Base-by-base conservation (phyloP, 1,140 invertebrate genomes). In the Camponotus floridanus region DNA sequence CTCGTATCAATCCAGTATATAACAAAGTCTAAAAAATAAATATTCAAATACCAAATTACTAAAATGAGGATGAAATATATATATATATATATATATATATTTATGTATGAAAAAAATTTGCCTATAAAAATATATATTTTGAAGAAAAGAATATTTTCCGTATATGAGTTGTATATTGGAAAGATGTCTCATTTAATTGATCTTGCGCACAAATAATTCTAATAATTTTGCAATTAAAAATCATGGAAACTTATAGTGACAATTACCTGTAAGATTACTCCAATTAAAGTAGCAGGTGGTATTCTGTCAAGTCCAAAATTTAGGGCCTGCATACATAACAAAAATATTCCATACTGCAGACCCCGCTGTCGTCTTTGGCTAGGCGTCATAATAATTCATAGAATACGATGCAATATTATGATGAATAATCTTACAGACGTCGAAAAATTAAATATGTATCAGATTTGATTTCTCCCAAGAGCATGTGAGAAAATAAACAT, bases 251-350 rank as follows among this genome's bases (percentile, higher is more conserved):
- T 51, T 51, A 26, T 26, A 26, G 48, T 51, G 9, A 45, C 2
- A 51, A 2, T 92, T 92, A 96, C 95, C 94, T 96, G 95, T 67
- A 87, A 92, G 57, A 95, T 91, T 51, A 97, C 95, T 9, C 95
- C 93, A 9, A 92, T 70, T 26, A 97, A 92, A 39, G 97, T 97
- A 3, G 96, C 96, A 51, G 96, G 96, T 73, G 97, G 97, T 89
- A 97, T 96, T 88, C 94, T 95, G 36, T 96, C 95, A 84, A 96
- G 91, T 3, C 97, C 96, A 88, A 96, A 94, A 80, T 95, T 96
- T 2, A 95, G 4, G 2, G 92, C 85, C 87, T 95, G 94, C 88
- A 93, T 93, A 15, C 70, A 81, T 9, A 95, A 62, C 74, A 95
- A 80, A 67, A 93, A 76, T 70, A 95, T 67, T 2, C 94, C 94